phyloP scores from a whole-genome alignment of 2,888 invertebrate species.

The Eristalis arbustorum region DNA sequence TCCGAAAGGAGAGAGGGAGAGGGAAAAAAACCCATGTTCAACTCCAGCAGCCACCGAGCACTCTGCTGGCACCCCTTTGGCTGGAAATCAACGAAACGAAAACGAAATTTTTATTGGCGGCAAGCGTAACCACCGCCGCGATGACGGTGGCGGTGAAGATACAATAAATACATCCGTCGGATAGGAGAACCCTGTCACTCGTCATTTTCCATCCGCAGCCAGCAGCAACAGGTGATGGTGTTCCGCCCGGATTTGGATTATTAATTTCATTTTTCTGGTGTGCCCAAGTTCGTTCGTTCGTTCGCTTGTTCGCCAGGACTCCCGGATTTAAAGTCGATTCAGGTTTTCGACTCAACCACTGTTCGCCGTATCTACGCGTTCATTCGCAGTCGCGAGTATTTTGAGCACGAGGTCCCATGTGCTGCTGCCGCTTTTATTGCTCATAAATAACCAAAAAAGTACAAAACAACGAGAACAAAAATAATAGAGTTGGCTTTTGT shows the following conservation, averaged over 20 bases:
- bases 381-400: slow-evolving; percentile 24
- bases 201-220: slow-evolving; percentile 52
- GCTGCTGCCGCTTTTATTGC: slow-evolving; percentile 57
- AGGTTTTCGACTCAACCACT: slow-evolving; percentile 8
- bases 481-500: slow-evolving; percentile 56
- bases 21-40: background rate
- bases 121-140: background rate
- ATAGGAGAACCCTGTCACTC: slow-evolving; percentile 52
- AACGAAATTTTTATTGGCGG: slow-evolving; percentile 39
- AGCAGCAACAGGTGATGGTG: slow-evolving; percentile 53
- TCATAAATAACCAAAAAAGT: slow-evolving; percentile 61
- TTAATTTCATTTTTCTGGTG: slow-evolving; percentile 38
- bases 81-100: slow-evolving; percentile 40
- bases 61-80: background rate
- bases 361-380: background rate
- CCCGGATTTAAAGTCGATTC: slow-evolving; percentile 37
- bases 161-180: slow-evolving; percentile 66
- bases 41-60: background rate
- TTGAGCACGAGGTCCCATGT: slow-evolving; percentile 55
- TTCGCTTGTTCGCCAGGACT: slow-evolving; percentile 17
- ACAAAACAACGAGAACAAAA: no score
- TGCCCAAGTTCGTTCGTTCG: background rate
- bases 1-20: background rate
- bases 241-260: slow-evolving; percentile 47
- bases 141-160: slow-evolving; percentile 12